Conservation (phyloP, 1,140 invertebrate genomes). For the Tetragonula clypearis region DNA sequence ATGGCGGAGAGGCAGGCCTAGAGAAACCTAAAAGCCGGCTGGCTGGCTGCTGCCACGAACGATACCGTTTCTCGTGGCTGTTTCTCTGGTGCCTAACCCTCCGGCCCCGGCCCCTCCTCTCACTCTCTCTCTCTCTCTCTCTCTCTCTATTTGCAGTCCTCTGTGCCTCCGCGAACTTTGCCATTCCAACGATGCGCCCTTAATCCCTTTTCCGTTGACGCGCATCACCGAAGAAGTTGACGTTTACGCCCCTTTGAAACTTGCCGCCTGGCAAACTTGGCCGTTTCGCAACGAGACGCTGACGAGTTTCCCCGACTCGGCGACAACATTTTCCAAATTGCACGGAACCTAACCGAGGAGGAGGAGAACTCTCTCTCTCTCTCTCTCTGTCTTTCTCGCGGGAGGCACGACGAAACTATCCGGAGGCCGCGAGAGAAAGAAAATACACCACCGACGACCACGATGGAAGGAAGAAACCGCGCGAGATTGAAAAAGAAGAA, state of each 20-base stretch:
- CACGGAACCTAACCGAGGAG: not conserved
- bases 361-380: too few relatives aligned
- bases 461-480: too few relatives aligned
- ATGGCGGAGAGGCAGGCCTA: conserved; percentile 27
- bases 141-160: conserved; percentile 38
- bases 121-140: too few relatives aligned
- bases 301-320: not conserved
- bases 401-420: not conserved
- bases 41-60: conserved; percentile 53
- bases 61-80: conserved; percentile 53
- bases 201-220: conserved; percentile 52
- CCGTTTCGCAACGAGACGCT: not conserved
- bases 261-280: conserved; percentile 13
- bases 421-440: too few relatives aligned
- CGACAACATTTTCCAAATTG: not conserved
- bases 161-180: conserved; percentile 41
- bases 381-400: too few relatives aligned
- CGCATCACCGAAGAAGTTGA: conserved; percentile 50
- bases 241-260: conserved; percentile 35
- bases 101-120: too few relatives aligned
- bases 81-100: conserved; percentile 40
- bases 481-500: not conserved
- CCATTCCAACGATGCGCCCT: conserved; percentile 53
- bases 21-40: conserved; percentile 60
- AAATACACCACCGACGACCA: too few relatives aligned